These are phyloP conservation scores for Melanocharis versteri DNA, from an alignment of 2,113 vertebrate genomes.

Conservation along the genomic window DNA sequence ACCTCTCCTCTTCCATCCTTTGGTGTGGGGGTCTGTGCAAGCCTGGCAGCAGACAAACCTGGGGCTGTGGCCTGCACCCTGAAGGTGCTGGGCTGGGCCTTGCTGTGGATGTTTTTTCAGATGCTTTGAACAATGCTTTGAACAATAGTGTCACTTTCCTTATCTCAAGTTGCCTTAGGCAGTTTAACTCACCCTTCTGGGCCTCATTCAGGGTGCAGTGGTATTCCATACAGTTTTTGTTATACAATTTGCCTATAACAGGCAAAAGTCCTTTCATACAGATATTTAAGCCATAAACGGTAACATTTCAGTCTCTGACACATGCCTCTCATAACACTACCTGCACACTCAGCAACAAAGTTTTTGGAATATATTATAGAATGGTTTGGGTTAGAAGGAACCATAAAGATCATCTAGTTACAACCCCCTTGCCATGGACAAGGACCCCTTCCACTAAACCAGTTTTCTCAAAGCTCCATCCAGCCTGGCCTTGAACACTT, in stretches of 20 bases:
- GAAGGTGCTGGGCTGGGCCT: background rate
- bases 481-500: background rate
- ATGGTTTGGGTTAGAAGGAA: background rate
- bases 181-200: background rate
- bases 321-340: background rate
- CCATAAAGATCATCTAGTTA: background rate
- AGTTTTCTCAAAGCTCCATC: background rate
- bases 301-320: background rate
- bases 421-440: background rate
- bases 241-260: background rate
- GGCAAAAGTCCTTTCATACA: background rate
- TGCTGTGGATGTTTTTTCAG: background rate
- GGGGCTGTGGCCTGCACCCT: background rate
- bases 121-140: background rate
- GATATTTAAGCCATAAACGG: background rate
- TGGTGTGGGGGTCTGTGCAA: background rate
- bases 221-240: background rate
- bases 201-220: accelerated
- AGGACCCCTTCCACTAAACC: background rate
- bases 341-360: no score
- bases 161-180: background rate
- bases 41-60: background rate
- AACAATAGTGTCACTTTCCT: background rate
- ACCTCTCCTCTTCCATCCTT: background rate
- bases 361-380: background rate